Evolutionary conservation across 2,888 invertebrate genomes (phyloP).

Genomic region (Drosophila nigricruria): DNA sequence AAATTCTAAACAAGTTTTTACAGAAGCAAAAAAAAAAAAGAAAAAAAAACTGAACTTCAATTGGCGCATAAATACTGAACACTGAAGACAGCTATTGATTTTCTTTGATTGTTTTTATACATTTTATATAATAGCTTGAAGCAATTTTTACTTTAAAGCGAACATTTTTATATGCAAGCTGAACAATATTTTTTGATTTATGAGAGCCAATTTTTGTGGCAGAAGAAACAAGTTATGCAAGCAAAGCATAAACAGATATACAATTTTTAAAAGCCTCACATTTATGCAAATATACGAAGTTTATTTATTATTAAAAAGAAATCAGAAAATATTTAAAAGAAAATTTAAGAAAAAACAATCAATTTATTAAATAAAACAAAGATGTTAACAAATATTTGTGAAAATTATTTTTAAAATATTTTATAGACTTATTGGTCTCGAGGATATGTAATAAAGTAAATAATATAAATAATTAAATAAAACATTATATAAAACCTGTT

Average conservation of each 20-base stretch:
- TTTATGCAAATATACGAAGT: background rate
- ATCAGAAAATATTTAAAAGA: background rate
- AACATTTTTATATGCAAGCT: background rate
- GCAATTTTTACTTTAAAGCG: background rate
- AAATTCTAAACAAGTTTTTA: slow-evolving; percentile 3
- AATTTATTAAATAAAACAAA: background rate
- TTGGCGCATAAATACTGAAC: background rate
- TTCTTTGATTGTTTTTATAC: background rate
- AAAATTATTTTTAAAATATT: too few species aligned
- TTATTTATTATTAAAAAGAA: background rate
- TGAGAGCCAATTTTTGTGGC: background rate
- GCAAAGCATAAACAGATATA: background rate
- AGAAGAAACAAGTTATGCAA: background rate
- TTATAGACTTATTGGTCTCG: background rate
- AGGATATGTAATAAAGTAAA: too few species aligned
- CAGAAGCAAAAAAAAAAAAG: background rate
- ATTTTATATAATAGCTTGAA: background rate
- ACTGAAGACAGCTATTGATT: slow-evolving; percentile 5
- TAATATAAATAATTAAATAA: too few species aligned
- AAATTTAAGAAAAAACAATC: background rate
- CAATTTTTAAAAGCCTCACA: background rate
- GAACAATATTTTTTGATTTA: background rate
- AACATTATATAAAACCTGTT: too few species aligned
- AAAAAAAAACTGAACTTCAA: background rate
- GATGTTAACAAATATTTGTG: background rate